Percentiles rank a stretch among this genome's conserved stretches.
Evolutionary conservation across 2,888 invertebrate species (phyloP).

Genomic region (Leptopilina syphax): DNA sequence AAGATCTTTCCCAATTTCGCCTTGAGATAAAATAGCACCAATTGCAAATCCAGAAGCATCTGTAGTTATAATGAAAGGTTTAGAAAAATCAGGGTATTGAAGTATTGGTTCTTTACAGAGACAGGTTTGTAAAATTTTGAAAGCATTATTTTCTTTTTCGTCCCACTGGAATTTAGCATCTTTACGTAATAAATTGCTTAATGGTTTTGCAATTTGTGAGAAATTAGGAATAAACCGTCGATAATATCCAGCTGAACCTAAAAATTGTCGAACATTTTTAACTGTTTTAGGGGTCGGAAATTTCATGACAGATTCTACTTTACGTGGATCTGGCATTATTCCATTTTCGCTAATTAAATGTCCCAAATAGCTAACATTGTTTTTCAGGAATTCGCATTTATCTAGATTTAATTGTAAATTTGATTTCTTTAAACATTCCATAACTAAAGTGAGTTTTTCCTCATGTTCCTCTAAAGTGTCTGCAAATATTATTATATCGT

Average conservation of each 20-base stretch:
- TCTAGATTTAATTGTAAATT: background rate
- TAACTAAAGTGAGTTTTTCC: background rate
- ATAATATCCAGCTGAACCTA: conserved; percentile 28
- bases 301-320: background rate
- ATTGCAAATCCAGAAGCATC: too few species aligned
- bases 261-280: background rate
- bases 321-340: background rate
- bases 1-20: too few species aligned
- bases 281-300: background rate
- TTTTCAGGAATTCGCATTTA: background rate
- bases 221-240: conserved; percentile 35
- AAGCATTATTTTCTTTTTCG: conserved; percentile 18
- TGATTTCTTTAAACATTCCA: background rate
- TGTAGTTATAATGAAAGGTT: too few species aligned
- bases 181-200: conserved; percentile 35
- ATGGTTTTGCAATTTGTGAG: conserved; percentile 39
- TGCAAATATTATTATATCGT: too few species aligned
- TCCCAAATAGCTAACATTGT: background rate
- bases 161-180: conserved; percentile 27
- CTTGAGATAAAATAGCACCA: too few species aligned
- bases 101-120: too few species aligned
- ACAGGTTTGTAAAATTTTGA: too few species aligned
- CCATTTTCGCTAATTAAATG: background rate
- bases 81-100: too few species aligned
- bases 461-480: background rate